Percentiles rank a stretch among this genome's conserved stretches.
phyloP scores from a whole-genome alignment of 1,140 invertebrate genomes.

The Ceratosolen solmsi region DNA sequence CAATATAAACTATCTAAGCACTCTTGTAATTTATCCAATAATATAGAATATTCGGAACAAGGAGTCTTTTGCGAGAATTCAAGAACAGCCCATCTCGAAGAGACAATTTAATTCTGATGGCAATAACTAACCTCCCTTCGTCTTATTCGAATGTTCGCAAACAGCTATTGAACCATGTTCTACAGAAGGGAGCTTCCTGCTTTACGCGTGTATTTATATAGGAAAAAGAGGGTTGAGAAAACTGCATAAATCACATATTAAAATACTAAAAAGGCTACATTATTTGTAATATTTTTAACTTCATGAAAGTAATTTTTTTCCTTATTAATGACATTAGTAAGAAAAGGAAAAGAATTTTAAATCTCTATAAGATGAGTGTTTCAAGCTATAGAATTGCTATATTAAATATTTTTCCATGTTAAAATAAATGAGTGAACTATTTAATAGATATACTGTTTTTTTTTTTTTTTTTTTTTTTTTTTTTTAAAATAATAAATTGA shows the following conservation, averaged over 20 bases:
- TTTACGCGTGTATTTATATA: background rate
- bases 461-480: too few species aligned
- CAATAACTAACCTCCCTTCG: slow-evolving; percentile 30
- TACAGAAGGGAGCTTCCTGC: background rate
- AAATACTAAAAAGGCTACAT: slow-evolving; percentile 45
- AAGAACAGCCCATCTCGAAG: background rate
- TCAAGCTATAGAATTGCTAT: too few species aligned
- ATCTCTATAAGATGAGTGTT: too few species aligned
- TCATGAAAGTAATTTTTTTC: too few species aligned
- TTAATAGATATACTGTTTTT: too few species aligned
- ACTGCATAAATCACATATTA: slow-evolving; percentile 35
- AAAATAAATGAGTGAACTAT: too few species aligned
- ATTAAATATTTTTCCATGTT: too few species aligned
- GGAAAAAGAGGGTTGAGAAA: background rate
- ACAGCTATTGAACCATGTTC: background rate
- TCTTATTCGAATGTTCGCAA: background rate
- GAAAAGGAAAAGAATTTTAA: too few species aligned
- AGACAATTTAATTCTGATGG: slow-evolving; percentile 43
- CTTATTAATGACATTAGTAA: too few species aligned
- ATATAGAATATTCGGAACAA: slow-evolving; percentile 11
- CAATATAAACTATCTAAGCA: too few species aligned
- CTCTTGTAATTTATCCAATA: too few species aligned
- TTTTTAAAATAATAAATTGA: too few species aligned
- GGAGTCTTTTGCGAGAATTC: slow-evolving; percentile 20
- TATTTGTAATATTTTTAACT: background rate